These are phyloP conservation scores for Nomada hirtipes DNA, from an alignment of 2,888 invertebrate species.

Conservation along the genomic window DNA sequence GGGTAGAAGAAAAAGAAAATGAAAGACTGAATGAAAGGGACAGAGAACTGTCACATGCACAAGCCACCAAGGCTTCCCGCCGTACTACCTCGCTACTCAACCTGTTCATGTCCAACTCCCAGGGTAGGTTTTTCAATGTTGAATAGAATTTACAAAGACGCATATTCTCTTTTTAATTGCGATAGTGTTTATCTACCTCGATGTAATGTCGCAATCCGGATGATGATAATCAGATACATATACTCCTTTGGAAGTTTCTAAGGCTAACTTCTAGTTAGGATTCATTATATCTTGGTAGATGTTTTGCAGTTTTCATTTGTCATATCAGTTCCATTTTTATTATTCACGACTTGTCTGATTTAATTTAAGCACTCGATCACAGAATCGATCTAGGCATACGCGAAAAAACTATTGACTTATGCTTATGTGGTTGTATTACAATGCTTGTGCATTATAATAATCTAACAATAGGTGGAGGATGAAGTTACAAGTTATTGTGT, in stretches of 20 bases:
- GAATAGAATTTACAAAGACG: conserved; percentile 45
- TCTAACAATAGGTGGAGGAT: conserved; percentile 79
- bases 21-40: conserved; percentile 78
- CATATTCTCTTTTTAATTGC: conserved; percentile 59
- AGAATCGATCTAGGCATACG: conserved; percentile 54
- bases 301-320: conserved; percentile 56
- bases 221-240: neutral
- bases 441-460: conserved; percentile 78
- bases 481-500: conserved; percentile 62
- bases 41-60: conserved; percentile 74
- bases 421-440: conserved; percentile 76
- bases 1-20: conserved; percentile 76
- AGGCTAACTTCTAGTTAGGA: neutral
- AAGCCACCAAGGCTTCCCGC: conserved; percentile 91
- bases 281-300: conserved; percentile 62
- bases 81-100: conserved; percentile 97
- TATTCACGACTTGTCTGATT: conserved; percentile 56
- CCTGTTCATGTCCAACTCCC: conserved; percentile 97
- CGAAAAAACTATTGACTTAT: conserved; percentile 60
- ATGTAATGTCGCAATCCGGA: conserved; percentile 40
- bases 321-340: conserved; percentile 52
- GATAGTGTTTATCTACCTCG: conserved; percentile 59
- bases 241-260: neutral
- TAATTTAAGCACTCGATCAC: conserved; percentile 64
- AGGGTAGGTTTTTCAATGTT: conserved; percentile 88